These are phyloP conservation scores for Panagrolaimus sp. DNA, from an alignment of 1,140 invertebrate species.

Conservation along the genomic window DNA sequence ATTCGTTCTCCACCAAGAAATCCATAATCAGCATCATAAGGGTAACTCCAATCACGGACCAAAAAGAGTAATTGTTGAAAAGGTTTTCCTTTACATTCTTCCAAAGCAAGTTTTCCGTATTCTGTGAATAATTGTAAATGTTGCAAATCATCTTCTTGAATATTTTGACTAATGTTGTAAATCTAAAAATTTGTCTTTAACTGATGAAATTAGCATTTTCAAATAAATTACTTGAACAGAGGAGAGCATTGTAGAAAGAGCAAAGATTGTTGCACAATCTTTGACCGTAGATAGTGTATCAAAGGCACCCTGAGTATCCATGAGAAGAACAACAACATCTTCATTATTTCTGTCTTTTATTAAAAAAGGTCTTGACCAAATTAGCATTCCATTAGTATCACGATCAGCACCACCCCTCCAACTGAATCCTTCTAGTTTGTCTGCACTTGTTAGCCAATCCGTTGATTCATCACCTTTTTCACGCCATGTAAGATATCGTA, in stretches of 20 bases:
- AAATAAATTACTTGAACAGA: slow-evolving; percentile 61
- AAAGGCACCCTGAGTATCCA: slow-evolving; percentile 96
- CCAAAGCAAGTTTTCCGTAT: slow-evolving; percentile 85
- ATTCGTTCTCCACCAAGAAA: slow-evolving; percentile 78
- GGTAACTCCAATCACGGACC: slow-evolving; percentile 95
- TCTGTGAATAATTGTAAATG: slow-evolving; percentile 79
- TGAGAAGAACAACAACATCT: slow-evolving; percentile 56
- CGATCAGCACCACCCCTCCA: slow-evolving; percentile 64
- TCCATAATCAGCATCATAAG: slow-evolving; percentile 91
- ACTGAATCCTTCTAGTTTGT: slow-evolving; percentile 62
- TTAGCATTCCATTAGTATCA: slow-evolving; percentile 64
- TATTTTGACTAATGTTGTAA: slow-evolving; percentile 65
- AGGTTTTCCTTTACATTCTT: slow-evolving; percentile 77
- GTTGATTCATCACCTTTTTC: slow-evolving; percentile 24
- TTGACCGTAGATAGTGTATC: slow-evolving; percentile 90
- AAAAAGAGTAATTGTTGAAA: slow-evolving; percentile 89
- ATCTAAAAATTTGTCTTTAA: slow-evolving; percentile 59
- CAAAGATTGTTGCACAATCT: slow-evolving; percentile 84
- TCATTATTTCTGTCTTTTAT: slow-evolving; percentile 53
- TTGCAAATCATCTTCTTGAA: slow-evolving; percentile 66
- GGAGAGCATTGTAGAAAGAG: slow-evolving; percentile 65
- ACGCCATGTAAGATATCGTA: slow-evolving; percentile 74
- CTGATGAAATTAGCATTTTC: background rate
- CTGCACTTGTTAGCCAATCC: slow-evolving; percentile 48
- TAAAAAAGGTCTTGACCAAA: slow-evolving; percentile 65